These are phyloP conservation scores for Drosophila tripunctata DNA, from an alignment of 2,888 invertebrate species.

Conservation along the genomic window DNA sequence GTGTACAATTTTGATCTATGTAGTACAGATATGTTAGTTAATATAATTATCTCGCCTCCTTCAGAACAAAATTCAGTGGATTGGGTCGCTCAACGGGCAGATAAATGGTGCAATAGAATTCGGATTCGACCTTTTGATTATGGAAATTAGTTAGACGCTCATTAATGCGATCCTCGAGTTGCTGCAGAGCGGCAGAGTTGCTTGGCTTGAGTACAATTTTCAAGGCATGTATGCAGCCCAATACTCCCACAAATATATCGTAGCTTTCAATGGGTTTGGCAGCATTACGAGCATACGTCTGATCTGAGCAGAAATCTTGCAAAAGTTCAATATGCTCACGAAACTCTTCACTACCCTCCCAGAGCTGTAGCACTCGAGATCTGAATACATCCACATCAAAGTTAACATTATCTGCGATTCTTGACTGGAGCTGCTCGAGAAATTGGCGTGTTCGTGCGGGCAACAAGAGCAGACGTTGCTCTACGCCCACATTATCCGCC, in stretches of 20 bases:
- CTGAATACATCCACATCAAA: conserved; percentile 38
- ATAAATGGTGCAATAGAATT: conserved; percentile 81
- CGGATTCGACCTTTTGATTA: conserved; percentile 72
- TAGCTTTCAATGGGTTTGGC: conserved; percentile 47
- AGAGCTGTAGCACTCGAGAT: conserved; percentile 59
- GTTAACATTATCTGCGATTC: conserved; percentile 6
- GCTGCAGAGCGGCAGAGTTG: conserved; percentile 65
- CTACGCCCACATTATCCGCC: conserved; percentile 63
- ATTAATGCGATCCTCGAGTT: conserved; percentile 76
- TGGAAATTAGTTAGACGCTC: conserved; percentile 75
- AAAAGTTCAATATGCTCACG: conserved; percentile 72
- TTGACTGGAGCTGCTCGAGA: conserved; percentile 52
- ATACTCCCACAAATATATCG: conserved; percentile 73
- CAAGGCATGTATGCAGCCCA: conserved; percentile 71
- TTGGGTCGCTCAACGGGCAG: conserved; percentile 76
- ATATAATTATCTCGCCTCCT: background rate
- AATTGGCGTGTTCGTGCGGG: conserved; percentile 61
- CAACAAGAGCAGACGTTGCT: conserved; percentile 54
- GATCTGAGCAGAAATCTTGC: conserved; percentile 45
- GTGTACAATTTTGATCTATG: conserved; percentile 4
- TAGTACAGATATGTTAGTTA: background rate
- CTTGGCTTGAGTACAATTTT: conserved; percentile 69
- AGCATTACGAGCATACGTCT: background rate
- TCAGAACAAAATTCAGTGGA: conserved; percentile 1
- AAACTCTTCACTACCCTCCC: conserved; percentile 69